Evolutionary conservation across 2,113 vertebrate genomes (phyloP), one percentile per base, ranked within the genome.

Genomic region (Neogale vison): DNA sequence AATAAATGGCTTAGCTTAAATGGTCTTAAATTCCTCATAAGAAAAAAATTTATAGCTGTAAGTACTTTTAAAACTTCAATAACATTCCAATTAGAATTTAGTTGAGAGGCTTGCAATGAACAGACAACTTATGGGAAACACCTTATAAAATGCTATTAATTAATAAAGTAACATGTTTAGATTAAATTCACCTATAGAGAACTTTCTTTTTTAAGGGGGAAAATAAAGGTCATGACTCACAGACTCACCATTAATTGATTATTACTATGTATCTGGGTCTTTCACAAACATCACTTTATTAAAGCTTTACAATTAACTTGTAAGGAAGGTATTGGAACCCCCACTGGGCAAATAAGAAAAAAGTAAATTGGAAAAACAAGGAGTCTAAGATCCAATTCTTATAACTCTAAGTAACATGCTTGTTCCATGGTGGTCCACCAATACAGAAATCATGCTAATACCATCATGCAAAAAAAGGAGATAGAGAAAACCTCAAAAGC

Each of bases 81-180:
- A 91, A 95, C 12, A 59, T 89, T 88, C 8, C 67, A 39, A 36
- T 88, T 77, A 88, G 95, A 91, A 82, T 93, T 93, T 88, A 94
- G 21, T 86, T 96, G 87, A 67, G 26, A 74, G 71, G 4, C 8
- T 93, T 81, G 20, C 24, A 90, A 88, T 65, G 18, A 34, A 26
- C n/a, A 90, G 21, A 65, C 3, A 3, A 61, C 23, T 79, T 95
- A 50, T 4, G 24, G 88, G 31, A 71, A 93, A 74, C 61, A 7
- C 3, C 20, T 90, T 87, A 83, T 42, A 14, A 90, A 79, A 92
- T 65, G 50, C 12, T 88, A 5, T 72, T 93, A 93, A 90, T 77
- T 80, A 88, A 74, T 85, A 26, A 90, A 83, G 85, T 13, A 67
- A 4, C 20, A 74, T 20, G 45, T n/a, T 69, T 39, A 59, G 26